Evolutionary conservation across 2,888 invertebrate genomes (phyloP).

Genomic region (Hypomecis punctinalis): DNA sequence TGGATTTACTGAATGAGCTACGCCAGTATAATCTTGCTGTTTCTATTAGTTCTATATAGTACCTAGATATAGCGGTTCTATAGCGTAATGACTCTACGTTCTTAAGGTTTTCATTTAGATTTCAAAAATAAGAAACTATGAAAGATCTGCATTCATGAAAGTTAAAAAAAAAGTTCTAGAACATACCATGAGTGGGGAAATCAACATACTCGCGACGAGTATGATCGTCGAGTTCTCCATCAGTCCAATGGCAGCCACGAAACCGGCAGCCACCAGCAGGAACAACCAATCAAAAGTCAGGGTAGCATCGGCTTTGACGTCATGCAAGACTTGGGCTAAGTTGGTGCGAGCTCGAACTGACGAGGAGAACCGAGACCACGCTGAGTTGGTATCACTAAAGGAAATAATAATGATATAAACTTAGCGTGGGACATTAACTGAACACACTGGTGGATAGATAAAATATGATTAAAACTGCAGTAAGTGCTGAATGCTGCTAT

Average conservation of each 20-base stretch:
- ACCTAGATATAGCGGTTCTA: no score
- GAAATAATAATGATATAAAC: background rate
- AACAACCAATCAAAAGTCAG: conserved; percentile 92
- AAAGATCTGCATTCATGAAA: no score
- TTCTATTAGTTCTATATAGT: no score
- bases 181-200: conserved; percentile 91
- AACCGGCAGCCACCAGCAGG: conserved; percentile 89
- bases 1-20: no score
- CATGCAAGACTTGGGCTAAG: conserved; percentile 89
- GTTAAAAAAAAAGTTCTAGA: background rate
- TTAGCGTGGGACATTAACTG: no score
- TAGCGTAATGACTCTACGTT: no score
- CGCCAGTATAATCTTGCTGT: no score
- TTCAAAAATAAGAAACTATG: no score
- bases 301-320: conserved; percentile 87
- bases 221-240: conserved; percentile 90
- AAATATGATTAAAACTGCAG: no score
- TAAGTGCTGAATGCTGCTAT: no score
- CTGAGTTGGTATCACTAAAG: conserved; percentile 53
- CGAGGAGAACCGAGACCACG: conserved; percentile 87
- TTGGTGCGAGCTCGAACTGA: conserved; percentile 88
- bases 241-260: conserved; percentile 90
- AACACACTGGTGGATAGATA: no score
- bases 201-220: conserved; percentile 92
- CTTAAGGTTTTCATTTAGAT: no score